Conservation (phyloP, 2,113 vertebrate species). For the Ctenomys sociabilis region DNA sequence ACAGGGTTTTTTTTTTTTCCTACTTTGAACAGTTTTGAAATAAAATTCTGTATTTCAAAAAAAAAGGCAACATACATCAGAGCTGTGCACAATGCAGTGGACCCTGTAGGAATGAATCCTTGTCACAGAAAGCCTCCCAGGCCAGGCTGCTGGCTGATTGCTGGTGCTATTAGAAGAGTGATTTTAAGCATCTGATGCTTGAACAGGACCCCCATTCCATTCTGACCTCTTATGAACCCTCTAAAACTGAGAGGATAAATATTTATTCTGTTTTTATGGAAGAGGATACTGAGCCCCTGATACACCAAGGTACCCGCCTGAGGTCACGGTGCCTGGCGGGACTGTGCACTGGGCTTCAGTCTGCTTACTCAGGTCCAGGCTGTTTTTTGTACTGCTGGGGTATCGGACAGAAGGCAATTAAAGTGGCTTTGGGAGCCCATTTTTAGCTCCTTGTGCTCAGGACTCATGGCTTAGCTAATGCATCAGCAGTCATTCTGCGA, state of each 20-base stretch:
- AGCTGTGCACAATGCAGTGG: background rate
- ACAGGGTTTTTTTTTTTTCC: no score
- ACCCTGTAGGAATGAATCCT: background rate
- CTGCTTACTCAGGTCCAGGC: background rate
- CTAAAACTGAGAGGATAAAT: background rate
- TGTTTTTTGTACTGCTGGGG: background rate
- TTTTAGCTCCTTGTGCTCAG: slow-evolving; percentile 39
- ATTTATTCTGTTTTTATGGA: background rate
- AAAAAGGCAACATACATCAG: no score
- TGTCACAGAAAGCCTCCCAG: background rate
- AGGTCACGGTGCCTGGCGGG: background rate
- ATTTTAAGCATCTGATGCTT: background rate
- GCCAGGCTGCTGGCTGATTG: background rate
- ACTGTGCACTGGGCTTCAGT: background rate
- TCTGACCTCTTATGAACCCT: background rate
- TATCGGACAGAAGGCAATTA: background rate
- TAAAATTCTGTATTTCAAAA: no score
- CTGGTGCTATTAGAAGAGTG: background rate
- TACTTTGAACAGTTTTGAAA: no score
- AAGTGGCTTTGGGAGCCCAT: background rate
- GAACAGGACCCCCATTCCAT: background rate
- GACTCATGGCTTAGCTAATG: slow-evolving; percentile 5
- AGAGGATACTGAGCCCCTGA: background rate
- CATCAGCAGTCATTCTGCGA: slow-evolving; percentile 62
- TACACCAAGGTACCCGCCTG: background rate